These are phyloP conservation scores for Epirrhoe alternata DNA, from an alignment of 2,888 invertebrate genomes.

Conservation along the genomic window DNA sequence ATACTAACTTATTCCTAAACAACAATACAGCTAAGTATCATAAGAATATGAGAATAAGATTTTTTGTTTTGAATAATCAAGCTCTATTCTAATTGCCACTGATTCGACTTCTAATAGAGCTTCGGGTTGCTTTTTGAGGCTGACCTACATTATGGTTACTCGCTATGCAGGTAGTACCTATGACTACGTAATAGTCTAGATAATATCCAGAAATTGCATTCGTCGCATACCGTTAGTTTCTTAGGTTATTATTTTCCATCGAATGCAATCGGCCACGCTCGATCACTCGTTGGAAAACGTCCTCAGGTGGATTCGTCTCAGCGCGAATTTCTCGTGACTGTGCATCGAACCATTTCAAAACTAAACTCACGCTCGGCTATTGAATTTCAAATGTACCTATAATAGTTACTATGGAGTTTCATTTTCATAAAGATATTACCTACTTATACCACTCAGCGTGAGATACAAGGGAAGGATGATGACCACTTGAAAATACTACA, in stretches of 20 bases:
- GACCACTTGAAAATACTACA: too few species aligned
- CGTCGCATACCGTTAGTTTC: constrained; percentile 36
- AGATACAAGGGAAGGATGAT: too few species aligned
- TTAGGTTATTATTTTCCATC: constrained; percentile 52
- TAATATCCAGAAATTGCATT: constrained; percentile 13
- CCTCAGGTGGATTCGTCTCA: constrained; percentile 65
- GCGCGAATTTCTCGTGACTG: constrained; percentile 42
- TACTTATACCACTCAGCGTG: too few species aligned
- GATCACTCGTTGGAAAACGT: constrained; percentile 65
- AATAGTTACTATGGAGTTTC: not conserved
- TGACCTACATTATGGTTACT: not conserved
- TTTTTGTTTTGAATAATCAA: too few species aligned
- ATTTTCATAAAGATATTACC: not conserved
- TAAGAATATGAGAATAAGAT: too few species aligned
- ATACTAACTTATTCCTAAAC: too few species aligned
- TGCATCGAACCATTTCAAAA: constrained; percentile 41
- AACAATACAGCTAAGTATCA: too few species aligned
- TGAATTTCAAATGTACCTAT: constrained; percentile 20
- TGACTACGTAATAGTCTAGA: not conserved
- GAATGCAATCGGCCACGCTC: constrained; percentile 64
- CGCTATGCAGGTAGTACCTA: not conserved
- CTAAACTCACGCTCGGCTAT: constrained; percentile 37
- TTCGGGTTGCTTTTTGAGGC: not conserved
- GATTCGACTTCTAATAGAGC: too few species aligned
- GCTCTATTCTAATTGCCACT: too few species aligned